A percentile compares a stretch with the other conserved stretches of the same genome.
phyloP scores from a whole-genome alignment of 2,888 invertebrate genomes.

The Pyrgus malvae region DNA sequence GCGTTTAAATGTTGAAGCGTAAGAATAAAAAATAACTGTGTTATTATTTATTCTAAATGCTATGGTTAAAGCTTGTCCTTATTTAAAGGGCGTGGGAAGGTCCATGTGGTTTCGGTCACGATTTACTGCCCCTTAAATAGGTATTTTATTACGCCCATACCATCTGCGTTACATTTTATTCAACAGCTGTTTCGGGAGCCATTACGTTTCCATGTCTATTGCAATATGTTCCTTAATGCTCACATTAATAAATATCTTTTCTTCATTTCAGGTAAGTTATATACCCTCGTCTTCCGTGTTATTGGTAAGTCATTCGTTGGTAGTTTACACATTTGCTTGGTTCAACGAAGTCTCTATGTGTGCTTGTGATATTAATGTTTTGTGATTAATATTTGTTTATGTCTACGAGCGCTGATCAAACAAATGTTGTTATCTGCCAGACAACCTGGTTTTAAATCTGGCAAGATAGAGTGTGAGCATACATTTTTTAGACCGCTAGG shows the following conservation, averaged over 20 bases:
- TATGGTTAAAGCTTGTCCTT: too few relatives aligned
- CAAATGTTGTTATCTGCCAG: conserved; percentile 24
- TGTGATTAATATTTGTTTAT: not conserved
- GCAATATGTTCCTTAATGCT: conserved; percentile 40
- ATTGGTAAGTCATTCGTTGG: conserved; percentile 6
- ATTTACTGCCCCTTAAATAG: conserved; percentile 50
- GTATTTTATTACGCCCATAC: conserved; percentile 38
- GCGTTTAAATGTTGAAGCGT: too few relatives aligned
- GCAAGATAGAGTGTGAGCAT: conserved; percentile 18
- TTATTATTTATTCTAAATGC: too few relatives aligned
- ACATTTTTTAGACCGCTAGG: conserved; percentile 45
- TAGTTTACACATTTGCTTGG: too few relatives aligned
- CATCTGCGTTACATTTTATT: conserved; percentile 32
- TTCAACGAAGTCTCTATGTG: too few relatives aligned
- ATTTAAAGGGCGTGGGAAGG: conserved; percentile 14
- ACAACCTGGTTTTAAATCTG: conserved; percentile 19
- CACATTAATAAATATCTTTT: conserved; percentile 29
- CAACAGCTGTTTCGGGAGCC: conserved; percentile 9
- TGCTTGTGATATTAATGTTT: too few relatives aligned
- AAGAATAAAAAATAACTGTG: too few relatives aligned
- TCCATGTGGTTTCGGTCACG: conserved; percentile 44
- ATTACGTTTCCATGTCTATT: conserved; percentile 8
- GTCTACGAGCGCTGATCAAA: conserved; percentile 12
- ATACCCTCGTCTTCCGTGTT: not conserved
- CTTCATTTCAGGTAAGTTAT: conserved; percentile 13